Evolutionary conservation across 1,140 invertebrate genomes (phyloP), one percentile per base, ranked within the genome.

Genomic region (Drosophila biarmipes): DNA sequence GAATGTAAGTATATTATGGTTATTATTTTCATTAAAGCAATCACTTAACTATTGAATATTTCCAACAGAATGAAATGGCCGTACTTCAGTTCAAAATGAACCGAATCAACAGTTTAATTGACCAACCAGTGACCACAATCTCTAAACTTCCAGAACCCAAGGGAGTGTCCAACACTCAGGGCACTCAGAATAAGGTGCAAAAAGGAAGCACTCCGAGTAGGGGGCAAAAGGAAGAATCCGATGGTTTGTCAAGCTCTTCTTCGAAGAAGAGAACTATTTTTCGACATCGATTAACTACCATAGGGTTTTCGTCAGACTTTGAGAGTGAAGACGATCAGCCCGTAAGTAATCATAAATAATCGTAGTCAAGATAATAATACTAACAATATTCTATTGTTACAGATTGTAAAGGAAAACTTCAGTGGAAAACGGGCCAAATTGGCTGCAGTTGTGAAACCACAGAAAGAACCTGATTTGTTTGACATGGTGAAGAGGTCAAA

Each of bases 21-120:
- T 14, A 11, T 17, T 11, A 6, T 4, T 17, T 27, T 17, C 4
- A 10, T 11, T 27, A 45, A 49, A 49, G n/a, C 0, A 15, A 0
- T 11, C 2, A 11, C 0, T 8, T 34, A 29, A 6, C 11, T 15
- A 17, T 15, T 31, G 2, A 34, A 10, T 19, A 12, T 17, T 10
- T 17, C 27, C 43, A 31, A 34, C 15, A 51, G 48, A 34, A 34
- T 51, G 48, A 51, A 51, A 51, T 51, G 48, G 48, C 48, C 1
- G 48, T 51, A 7, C 48, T 51, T 0, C 15, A 51, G 17, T 51
- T 51, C 6, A 51, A 51, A 51, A 51, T 51, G 48, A 51, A 51
- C 19, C 48, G 48, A 19, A 51, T 51, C 19, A 34, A 34, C 4
- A 34, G 29, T 12, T 5, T 51, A 19, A 51, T 51, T 10, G 48